phyloP scores from a whole-genome alignment of 2,888 invertebrate species.

The Leistus spinibarbis region DNA sequence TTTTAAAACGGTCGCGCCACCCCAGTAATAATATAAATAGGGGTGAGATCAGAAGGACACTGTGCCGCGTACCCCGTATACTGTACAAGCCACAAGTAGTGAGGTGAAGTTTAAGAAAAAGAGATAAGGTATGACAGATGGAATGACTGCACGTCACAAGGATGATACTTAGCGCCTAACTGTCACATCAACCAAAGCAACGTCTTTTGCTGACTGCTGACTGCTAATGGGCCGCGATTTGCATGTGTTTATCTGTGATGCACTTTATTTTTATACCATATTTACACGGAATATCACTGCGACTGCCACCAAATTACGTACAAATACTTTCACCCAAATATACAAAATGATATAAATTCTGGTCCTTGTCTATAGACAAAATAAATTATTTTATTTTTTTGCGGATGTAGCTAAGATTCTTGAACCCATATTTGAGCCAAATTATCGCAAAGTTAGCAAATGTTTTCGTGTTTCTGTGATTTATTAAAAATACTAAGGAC shows the following conservation, averaged over 20 bases:
- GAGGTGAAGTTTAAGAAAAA: slow-evolving; percentile 30
- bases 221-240: slow-evolving; percentile 27
- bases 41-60: slow-evolving; percentile 17
- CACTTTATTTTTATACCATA: slow-evolving; percentile 26
- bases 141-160: slow-evolving; percentile 12
- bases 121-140: slow-evolving; percentile 35
- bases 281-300: neutral
- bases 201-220: neutral
- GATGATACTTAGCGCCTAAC: slow-evolving; percentile 18
- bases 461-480: no score
- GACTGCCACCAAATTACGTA: neutral
- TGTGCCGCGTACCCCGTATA: no score
- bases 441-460: no score
- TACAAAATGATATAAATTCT: no score
- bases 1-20: neutral
- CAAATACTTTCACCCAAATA: no score
- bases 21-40: neutral
- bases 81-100: no score
- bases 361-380: no score
- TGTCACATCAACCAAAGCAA: neutral
- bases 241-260: slow-evolving; percentile 15
- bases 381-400: no score
- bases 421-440: no score
- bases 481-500: no score
- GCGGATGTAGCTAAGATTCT: no score